Evolutionary conservation across 2,113 vertebrate species (phyloP), one percentile per base, ranked within the genome.

Genomic region (Cebidichthys violaceus): DNA sequence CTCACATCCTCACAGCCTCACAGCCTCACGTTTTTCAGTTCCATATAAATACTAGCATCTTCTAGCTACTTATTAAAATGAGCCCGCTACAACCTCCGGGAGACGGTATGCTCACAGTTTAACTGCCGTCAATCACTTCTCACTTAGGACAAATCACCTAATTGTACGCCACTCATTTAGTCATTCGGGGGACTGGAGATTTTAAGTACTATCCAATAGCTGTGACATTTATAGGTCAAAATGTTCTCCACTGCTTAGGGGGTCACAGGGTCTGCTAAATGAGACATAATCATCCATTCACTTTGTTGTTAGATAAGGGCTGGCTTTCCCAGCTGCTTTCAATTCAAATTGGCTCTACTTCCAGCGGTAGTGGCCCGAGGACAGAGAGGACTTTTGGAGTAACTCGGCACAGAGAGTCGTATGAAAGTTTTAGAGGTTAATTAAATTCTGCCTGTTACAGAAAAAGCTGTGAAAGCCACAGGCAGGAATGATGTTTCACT

Each of bases 141-240:
- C 81, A 57, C 13, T 24, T 9, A 70, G 59, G 41, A 47, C 22
- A 79, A 81, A 84, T 87, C 37, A 41, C 22, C 61, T 76, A 52
- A 83, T 86, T 76, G 70, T 59, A 13, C 2, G 0, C 22, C 9
- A 17, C 62, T 87, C 45, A 73, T 86, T 59, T 88, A 82, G 45
- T 29, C 57, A 70, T 71, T 70, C 62, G 17, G 33, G 35, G 64
- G 18, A 69, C 62, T 29, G 72, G 1, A 54, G 52, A 55, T 33
- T 82, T 75, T 50, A 67, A 83, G 14, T 9, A 2, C 27, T 69
- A 82, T 81, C 33, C 70, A 71, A 22, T 80, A 24, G 41, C 67
- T 8, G 17, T 89, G 83, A 88, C 89, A 87, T 89, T 86, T 87
- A 85, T 74, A 82, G 80, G 75, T 79, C 82, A 85, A 78, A 85